Conservation (phyloP, 2,797 vertebrate species). For the Peromyscus melanophrys region DNA sequence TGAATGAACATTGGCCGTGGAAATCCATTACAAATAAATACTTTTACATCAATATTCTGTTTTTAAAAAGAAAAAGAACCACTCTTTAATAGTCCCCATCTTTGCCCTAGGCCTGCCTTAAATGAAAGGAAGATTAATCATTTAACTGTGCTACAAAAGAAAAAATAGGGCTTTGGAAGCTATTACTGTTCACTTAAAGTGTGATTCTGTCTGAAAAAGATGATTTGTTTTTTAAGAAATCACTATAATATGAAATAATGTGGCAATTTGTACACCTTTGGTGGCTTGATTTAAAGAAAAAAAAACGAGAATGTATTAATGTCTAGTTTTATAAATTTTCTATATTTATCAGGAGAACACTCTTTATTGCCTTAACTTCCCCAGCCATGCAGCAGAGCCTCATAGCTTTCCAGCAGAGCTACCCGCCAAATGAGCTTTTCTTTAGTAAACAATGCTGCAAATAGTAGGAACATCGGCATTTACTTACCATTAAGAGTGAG, state of each 20-base stretch:
- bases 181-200: slow-evolving; percentile 74
- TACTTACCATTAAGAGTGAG: slow-evolving; percentile 79
- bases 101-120: slow-evolving; percentile 83
- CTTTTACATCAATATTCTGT: slow-evolving; percentile 86
- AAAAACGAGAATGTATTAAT: slow-evolving; percentile 85
- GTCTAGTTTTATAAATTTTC: slow-evolving; percentile 91
- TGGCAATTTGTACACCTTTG: slow-evolving; percentile 82
- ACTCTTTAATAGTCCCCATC: slow-evolving; percentile 82
- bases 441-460: slow-evolving; percentile 82
- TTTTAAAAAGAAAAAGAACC: slow-evolving; percentile 67
- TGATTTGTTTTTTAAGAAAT: slow-evolving; percentile 86
- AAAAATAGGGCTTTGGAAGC: slow-evolving; percentile 80
- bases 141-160: slow-evolving; percentile 74
- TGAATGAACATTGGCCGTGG: slow-evolving; percentile 83
- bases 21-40: slow-evolving; percentile 74
- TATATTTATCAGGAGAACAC: slow-evolving; percentile 91
- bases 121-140: slow-evolving; percentile 81
- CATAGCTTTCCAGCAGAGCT: slow-evolving; percentile 87
- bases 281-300: slow-evolving; percentile 82
- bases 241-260: slow-evolving; percentile 76
- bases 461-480: slow-evolving; percentile 77
- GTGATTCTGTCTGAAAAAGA: slow-evolving; percentile 86
- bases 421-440: slow-evolving; percentile 91
- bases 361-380: slow-evolving; percentile 90
- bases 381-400: slow-evolving; percentile 89